Evolutionary conservation across 1,140 invertebrate species (phyloP).

Genomic region (Cydia amplana): DNA sequence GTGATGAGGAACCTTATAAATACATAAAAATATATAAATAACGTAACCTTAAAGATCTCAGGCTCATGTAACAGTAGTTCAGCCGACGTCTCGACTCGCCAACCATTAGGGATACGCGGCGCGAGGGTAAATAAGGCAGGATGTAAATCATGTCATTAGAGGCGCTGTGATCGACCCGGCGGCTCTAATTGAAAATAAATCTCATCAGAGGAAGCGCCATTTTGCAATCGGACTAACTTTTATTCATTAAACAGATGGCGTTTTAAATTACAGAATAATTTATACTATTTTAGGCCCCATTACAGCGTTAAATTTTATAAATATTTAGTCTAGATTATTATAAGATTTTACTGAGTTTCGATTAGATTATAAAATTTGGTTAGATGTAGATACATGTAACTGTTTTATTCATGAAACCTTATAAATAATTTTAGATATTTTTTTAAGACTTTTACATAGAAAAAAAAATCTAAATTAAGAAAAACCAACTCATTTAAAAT

Average conservation of each 20-base stretch:
- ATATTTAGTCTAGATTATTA: too few species aligned
- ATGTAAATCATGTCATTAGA: constrained; percentile 63
- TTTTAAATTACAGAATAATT: background rate
- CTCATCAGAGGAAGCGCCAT: constrained; percentile 49
- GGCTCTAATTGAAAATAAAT: constrained; percentile 64
- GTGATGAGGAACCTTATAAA: too few species aligned
- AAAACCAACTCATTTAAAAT: too few species aligned
- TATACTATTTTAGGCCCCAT: background rate
- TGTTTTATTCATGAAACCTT: too few species aligned
- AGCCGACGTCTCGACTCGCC: background rate
- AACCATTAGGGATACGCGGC: background rate
- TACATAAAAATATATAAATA: too few species aligned
- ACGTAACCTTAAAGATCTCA: background rate
- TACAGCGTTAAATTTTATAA: too few species aligned
- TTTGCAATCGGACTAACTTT: constrained; percentile 36
- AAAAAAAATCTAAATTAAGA: too few species aligned
- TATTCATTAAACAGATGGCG: constrained; percentile 17
- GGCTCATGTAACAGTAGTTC: background rate
- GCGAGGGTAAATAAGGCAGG: constrained; percentile 47
- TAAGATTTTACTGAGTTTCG: too few species aligned
- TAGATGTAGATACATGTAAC: too few species aligned
- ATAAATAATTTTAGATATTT: too few species aligned
- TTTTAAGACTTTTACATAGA: too few species aligned
- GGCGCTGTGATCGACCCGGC: constrained; percentile 45
- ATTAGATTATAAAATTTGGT: too few species aligned